A percentile compares a stretch with the other conserved stretches of the same genome.
Conservation (phyloP, 2,113 vertebrate genomes). For the Poeciliopsis retropinna region DNA sequence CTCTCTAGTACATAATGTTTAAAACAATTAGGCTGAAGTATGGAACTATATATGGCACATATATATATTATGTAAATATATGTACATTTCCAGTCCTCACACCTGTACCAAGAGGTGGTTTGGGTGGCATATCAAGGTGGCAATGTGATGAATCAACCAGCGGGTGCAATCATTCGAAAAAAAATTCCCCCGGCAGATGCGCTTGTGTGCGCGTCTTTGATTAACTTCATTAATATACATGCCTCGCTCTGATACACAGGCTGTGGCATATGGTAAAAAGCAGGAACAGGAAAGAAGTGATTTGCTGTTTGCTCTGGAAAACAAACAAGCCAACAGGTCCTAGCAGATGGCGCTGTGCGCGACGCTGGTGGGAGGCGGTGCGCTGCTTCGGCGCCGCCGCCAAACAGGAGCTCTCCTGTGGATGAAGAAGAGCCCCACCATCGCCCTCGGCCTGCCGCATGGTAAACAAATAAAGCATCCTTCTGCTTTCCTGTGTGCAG, state of each 20-base stretch:
- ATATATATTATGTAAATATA: constrained; percentile 5
- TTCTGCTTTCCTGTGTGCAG: constrained; percentile 72
- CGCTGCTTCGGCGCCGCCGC: constrained; percentile 70
- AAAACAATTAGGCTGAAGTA: neutral
- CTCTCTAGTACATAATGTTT: neutral
- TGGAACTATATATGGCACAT: neutral
- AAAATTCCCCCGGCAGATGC: constrained; percentile 71
- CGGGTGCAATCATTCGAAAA: constrained; percentile 55
- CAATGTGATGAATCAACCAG: constrained; percentile 54
- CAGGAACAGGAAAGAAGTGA: constrained; percentile 94
- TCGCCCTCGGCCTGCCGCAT: constrained; percentile 75
- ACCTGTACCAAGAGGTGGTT: constrained; percentile 31
- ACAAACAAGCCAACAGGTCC: constrained; percentile 99
- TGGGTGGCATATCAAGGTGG: constrained; percentile 27
- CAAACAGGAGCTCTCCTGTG: constrained; percentile 73
- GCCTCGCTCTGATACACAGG: constrained; percentile 91
- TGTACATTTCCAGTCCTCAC: constrained; percentile 16
- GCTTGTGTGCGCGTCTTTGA: constrained; percentile 81
- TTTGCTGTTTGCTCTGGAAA: constrained; percentile 99
- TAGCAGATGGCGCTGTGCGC: constrained; percentile 92
- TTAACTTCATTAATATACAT: constrained; percentile 98
- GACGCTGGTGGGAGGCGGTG: constrained; percentile 85
- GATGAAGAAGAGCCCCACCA: constrained; percentile 73
- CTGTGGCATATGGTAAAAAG: constrained; percentile 97
- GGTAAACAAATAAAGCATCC: constrained; percentile 79